Conservation (phyloP, 2,797 vertebrate genomes). For the Pseudomugil gertrudae region DNA sequence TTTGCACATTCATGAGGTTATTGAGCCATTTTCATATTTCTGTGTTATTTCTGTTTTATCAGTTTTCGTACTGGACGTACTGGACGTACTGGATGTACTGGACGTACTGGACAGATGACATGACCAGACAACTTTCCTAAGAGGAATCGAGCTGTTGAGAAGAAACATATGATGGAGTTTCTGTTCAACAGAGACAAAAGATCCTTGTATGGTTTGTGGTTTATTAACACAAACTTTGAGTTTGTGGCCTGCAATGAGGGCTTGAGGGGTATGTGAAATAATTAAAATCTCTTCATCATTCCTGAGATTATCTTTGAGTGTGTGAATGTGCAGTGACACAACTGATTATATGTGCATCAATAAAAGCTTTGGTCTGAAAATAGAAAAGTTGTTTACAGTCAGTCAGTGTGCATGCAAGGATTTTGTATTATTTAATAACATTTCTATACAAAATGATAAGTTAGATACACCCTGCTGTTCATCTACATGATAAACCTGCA, state of each 20-base stretch:
- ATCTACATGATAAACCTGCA: neutral
- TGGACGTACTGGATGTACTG: too few species aligned
- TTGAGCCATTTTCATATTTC: too few species aligned
- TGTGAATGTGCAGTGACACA: neutral
- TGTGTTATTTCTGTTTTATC: too few species aligned
- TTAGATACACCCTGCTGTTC: neutral
- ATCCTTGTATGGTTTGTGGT: neutral
- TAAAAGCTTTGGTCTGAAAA: neutral
- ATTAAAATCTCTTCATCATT: neutral
- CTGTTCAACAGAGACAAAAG: too few species aligned
- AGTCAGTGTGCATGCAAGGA: neutral
- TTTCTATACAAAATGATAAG: too few species aligned
- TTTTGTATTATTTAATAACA: neutral
- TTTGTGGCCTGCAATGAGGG: neutral
- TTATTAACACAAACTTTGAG: neutral
- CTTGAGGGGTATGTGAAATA: neutral
- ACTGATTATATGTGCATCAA: neutral
- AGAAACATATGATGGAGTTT: neutral
- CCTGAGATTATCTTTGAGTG: neutral
- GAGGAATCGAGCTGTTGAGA: too few species aligned
- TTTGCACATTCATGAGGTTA: too few species aligned
- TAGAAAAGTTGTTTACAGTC: neutral
- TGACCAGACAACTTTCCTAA: too few species aligned
- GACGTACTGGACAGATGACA: too few species aligned
- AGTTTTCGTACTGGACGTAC: too few species aligned